Evolutionary conservation across 2,113 vertebrate genomes (phyloP).

Genomic region (Sprattus sprattus): DNA sequence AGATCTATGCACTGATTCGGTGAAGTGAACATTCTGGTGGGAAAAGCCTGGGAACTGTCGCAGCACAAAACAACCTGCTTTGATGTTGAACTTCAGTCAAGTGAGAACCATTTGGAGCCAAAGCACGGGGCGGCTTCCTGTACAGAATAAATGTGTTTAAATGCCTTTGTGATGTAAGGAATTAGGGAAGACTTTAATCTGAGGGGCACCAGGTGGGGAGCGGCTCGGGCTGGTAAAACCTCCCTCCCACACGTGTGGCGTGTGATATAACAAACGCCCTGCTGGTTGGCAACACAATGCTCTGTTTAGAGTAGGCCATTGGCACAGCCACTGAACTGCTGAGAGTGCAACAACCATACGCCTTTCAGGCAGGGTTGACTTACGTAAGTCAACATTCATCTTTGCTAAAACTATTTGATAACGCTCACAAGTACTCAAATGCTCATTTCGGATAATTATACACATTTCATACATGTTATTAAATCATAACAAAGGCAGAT

Average conservation of each 20-base stretch:
- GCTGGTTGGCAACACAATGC: not conserved
- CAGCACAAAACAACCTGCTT: not conserved
- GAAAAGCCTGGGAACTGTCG: conserved; percentile 3
- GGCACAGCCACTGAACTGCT: not conserved
- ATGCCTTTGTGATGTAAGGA: conserved; percentile 10
- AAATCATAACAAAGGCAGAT: not conserved
- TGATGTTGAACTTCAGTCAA: not conserved
- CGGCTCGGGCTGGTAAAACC: not conserved
- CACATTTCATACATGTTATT: not conserved
- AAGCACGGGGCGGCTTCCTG: not conserved
- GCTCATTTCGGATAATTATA: not conserved
- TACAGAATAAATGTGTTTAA: not conserved
- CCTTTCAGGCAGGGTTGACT: not conserved
- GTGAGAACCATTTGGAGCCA: not conserved
- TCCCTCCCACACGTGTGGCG: not conserved
- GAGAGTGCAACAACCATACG: not conserved
- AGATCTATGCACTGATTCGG: not conserved
- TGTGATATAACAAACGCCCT: not conserved
- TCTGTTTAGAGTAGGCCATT: no score
- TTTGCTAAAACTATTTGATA: not conserved
- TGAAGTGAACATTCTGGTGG: not conserved
- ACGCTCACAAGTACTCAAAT: not conserved
- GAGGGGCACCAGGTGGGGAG: not conserved
- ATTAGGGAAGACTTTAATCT: conserved; percentile 13
- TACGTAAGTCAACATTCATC: not conserved